Base-by-base conservation (phyloP, 1,140 invertebrate genomes). In the Drusus annulatus region DNA sequence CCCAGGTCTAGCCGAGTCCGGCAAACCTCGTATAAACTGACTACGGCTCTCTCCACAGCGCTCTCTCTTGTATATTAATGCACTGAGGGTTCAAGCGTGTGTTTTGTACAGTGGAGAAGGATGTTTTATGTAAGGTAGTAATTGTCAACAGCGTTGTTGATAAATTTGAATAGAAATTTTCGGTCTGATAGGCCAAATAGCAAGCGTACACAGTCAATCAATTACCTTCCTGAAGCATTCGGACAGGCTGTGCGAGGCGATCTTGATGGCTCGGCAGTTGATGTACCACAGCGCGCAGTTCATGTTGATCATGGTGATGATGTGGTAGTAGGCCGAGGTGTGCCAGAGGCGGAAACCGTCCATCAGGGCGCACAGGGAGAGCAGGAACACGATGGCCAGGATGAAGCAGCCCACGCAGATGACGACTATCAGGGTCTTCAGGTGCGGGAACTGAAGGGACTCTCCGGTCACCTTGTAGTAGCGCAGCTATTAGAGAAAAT, bases 251-350 rank as follows among this genome's bases (percentile, higher is more conserved):
- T 89, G 87, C 17, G 90, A 90, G 0, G 92, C 92, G 58, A 91
- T 90, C 80, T 91, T 91, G 78, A 93, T 91, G 4, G 89, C 92
- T 85, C 90, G 88, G 82, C 91, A 92, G 84, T 92, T 93, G 23
- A 93, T 92, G 82, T 92, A 92, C 92, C 92, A 92, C 6, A 93
- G 86, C 3, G 92, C 91, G 76, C 91, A 92, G 81, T 92, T 92
- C 91, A 92, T 92, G 79, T 93, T 92, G 58, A 92, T 91, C 91
- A 92, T 93, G 0, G 89, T 92, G 25, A 92, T 91, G 36, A 93
- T 92, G 79, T 93, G 92, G 76, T 90, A 91, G 81, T 93, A 93
- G 0, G 91, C 92, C 6, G 87, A 86, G 0, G 91, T 92, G 79
- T 93, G 92, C 79, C 90, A 90, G n/a, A 92, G 78, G 19, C 90